Base-by-base conservation (phyloP, 2,888 invertebrate genomes). In the Agriopis aurantiaria region DNA sequence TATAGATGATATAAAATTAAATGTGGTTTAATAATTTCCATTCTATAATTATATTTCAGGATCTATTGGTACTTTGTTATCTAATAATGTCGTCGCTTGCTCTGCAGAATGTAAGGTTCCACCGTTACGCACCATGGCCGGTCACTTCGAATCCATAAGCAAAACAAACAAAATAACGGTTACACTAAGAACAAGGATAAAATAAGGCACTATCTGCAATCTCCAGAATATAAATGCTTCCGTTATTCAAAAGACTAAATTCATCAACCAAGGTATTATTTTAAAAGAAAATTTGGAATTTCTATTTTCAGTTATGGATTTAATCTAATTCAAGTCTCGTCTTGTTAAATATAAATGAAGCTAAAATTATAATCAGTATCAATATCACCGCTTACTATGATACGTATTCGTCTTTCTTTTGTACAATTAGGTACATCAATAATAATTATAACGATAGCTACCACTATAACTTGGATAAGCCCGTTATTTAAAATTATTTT, bases 21-120 rank as follows among this genome's bases (percentile, higher is more conserved):
- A 45, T 57, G 43, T 69, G 45, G 72, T 77, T 65, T 80, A 75
- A 75, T 79, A 69, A 75, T 80, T 78, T 79, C 64, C 79, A 40
- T 49, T 55, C 69, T 79, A 75, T 80, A 78, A 80, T 85, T 82
- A 78, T 75, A 84, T 88, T 89, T 85, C 88, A 89, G 88, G 88
- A 82, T 75, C 71, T 82, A 75, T 75, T 75, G 73, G 62, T 80
- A 80, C 77, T 78, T 49, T 81, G 80, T 80, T 83, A 81, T 63
- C 69, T 85, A 82, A 84, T 79, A 73, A 78, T 80, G 79, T 80
- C 77, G 84, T 81, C 88, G 81, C 85, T 89, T 89, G 80, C 88
- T 83, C 89, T 86, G 82, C 89, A 89, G 89, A 88, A 79, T 79
- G 81, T 88, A 81, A 80, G 78, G 81, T 83, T 75, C 71, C 76